Evolutionary conservation across 1,140 invertebrate species (phyloP).

Genomic region (Drosophila mayri): DNA sequence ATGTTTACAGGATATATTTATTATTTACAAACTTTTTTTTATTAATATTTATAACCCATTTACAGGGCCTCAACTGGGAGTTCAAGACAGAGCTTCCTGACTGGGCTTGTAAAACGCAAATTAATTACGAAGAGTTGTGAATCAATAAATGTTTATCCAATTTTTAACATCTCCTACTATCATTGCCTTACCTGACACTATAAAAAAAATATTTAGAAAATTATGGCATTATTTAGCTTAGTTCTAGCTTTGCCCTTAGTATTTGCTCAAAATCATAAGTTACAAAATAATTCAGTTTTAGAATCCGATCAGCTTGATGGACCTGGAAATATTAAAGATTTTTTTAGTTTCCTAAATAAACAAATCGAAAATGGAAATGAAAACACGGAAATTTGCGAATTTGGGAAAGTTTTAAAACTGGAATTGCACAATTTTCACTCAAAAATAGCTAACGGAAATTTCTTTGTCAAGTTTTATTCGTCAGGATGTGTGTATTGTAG

Average conservation of each 20-base stretch:
- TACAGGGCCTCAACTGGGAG: conserved; percentile 94
- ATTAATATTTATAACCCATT: conserved; percentile 31
- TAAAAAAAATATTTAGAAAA: not conserved
- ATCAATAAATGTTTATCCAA: not conserved
- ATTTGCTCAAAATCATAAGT: conserved; percentile 6
- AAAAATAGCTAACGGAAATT: not conserved
- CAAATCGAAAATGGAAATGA: not conserved
- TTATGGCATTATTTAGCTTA: not conserved
- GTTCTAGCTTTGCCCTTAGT: not conserved
- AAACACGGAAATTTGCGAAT: not conserved
- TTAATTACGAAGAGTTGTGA: conserved; percentile 35
- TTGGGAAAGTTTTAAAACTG: conserved; percentile 1
- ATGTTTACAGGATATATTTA: conserved; percentile 54
- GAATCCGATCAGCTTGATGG: not conserved
- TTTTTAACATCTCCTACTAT: not conserved
- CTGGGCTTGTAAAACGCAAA: conserved; percentile 88
- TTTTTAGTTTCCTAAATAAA: not conserved
- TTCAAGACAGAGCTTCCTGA: conserved; percentile 94
- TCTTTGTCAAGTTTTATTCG: conserved; percentile 20
- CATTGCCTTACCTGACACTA: conserved; percentile 15
- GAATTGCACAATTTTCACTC: not conserved
- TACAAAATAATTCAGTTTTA: not conserved
- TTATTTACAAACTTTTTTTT: too few species aligned
- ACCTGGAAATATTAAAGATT: not conserved
- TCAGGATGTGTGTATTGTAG: not conserved